Percentiles rank a stretch among this genome's conserved stretches.
Conservation (phyloP, 2,797 vertebrate genomes). For the Hydrocynus forskahlii region DNA sequence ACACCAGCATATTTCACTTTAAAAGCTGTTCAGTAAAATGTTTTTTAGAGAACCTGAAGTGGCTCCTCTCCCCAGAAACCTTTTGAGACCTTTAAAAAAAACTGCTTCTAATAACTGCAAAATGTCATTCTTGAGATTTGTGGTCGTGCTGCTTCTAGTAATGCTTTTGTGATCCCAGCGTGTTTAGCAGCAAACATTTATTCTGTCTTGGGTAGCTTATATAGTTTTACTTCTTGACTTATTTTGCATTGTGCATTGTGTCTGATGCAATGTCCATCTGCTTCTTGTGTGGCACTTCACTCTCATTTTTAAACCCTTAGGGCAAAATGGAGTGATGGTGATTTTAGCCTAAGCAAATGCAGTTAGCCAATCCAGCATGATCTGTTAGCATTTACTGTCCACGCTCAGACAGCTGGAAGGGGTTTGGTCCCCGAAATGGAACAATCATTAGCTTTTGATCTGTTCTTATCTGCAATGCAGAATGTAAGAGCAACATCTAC, state of each 20-base stretch:
- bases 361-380: constrained; percentile 5
- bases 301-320: not conserved
- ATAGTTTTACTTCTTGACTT: not conserved
- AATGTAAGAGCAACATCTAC: not conserved
- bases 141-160: not conserved
- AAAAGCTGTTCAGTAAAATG: no score
- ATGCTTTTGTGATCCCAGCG: not conserved
- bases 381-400: constrained; percentile 14
- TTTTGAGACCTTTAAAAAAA: not conserved
- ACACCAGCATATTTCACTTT: no score
- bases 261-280: not conserved
- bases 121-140: not conserved
- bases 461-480: constrained; percentile 9
- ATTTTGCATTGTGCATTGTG: not conserved
- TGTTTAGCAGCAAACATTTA: not conserved
- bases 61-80: no score
- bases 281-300: not conserved
- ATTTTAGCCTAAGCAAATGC: not conserved
- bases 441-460: constrained; percentile 14
- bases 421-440: constrained; percentile 4
- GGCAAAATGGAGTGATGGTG: constrained; percentile 1
- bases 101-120: not conserved
- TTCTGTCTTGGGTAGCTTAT: not conserved
- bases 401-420: not conserved
- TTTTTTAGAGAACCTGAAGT: no score